Conservation (phyloP, 2,113 vertebrate species). For the Hydropotes inermis region DNA sequence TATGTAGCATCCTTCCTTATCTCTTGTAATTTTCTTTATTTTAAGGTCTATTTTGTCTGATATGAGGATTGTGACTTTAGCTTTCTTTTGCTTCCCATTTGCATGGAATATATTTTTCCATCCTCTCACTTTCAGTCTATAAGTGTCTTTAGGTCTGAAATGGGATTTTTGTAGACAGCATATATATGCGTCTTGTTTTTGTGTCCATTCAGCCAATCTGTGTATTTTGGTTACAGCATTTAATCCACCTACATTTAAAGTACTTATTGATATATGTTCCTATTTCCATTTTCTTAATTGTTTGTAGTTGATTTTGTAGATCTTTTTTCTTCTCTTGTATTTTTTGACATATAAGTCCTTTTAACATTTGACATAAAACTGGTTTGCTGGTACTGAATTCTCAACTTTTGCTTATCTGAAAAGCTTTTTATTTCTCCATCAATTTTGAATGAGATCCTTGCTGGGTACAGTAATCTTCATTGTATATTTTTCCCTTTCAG, state of each 20-base stretch:
- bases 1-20: neutral
- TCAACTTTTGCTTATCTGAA: neutral
- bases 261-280: neutral
- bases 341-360: neutral
- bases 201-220: neutral
- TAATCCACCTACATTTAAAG: neutral
- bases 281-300: neutral
- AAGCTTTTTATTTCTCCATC: neutral
- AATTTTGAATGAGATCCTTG: neutral
- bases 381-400: neutral
- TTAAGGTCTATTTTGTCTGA: neutral
- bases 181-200: neutral
- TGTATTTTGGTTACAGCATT: neutral
- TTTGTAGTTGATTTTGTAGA: neutral
- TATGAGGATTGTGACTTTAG: neutral
- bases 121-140: neutral
- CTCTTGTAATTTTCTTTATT: neutral
- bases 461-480: neutral
- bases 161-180: neutral
- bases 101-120: neutral
- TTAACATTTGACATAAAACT: neutral
- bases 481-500: neutral
- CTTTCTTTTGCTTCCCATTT: neutral
- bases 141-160: neutral
- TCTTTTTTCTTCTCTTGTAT: neutral